A percentile compares a stretch with the other conserved stretches of the same genome.
phyloP scores from a whole-genome alignment of 2,113 vertebrate genomes.

The Sterrhoptilus dennistouni region DNA sequence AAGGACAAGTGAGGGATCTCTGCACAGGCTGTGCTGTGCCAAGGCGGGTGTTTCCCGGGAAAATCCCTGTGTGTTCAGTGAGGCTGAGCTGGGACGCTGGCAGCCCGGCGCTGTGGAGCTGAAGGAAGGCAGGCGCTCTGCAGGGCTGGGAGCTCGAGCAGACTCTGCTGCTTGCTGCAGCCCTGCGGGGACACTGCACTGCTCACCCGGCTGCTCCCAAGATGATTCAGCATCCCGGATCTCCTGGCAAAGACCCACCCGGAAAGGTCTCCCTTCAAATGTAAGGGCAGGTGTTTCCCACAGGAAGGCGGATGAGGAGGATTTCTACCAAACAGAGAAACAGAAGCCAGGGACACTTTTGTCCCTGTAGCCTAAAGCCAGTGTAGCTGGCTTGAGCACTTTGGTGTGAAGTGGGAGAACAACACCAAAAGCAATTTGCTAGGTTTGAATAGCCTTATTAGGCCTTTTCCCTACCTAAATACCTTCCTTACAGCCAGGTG shows the following conservation, averaged over 20 bases:
- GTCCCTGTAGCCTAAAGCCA: neutral
- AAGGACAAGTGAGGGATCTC: fast-evolving
- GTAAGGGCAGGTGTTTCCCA: neutral
- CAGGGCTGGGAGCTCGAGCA: neutral
- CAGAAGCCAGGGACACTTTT: neutral
- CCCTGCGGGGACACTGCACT: fast-evolving
- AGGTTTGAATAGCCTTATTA: neutral
- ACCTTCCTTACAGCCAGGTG: neutral
- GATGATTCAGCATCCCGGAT: fast-evolving
- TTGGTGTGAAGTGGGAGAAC: neutral
- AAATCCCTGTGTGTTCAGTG: fast-evolving
- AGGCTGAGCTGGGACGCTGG: fast-evolving
- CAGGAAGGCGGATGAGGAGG: neutral
- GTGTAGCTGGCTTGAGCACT: neutral
- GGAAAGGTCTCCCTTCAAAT: neutral
- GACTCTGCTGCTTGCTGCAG: fast-evolving
- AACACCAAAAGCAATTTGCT: neutral
- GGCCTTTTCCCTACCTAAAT: neutral
- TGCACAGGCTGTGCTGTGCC: neutral
- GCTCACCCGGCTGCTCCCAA: neutral
- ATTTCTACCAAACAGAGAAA: neutral
- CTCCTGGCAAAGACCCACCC: neutral
- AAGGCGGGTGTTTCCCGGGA: neutral
- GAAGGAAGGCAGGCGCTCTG: neutral
- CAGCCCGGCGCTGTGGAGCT: fast-evolving